phyloP scores from a whole-genome alignment of 2,888 invertebrate genomes.

The Lacanobia oleracea region DNA sequence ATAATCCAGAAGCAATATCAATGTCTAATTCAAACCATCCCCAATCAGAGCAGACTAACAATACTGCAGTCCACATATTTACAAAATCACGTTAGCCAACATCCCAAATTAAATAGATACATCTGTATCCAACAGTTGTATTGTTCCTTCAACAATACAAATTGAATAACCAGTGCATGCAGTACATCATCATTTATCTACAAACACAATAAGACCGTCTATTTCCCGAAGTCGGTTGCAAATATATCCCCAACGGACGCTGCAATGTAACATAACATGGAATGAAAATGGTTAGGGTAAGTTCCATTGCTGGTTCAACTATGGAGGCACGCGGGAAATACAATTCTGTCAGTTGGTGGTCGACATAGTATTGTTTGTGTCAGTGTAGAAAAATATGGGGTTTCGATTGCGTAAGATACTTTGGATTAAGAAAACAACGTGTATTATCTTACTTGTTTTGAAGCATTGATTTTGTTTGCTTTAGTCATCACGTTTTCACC shows the following conservation, averaged over 20 bases:
- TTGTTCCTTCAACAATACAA: constrained; percentile 36
- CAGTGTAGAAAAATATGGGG: neutral
- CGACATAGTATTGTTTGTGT: constrained; percentile 16
- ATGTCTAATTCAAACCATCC: neutral
- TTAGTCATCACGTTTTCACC: no score
- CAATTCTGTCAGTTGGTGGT: constrained; percentile 1
- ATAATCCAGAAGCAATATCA: neutral
- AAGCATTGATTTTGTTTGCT: neutral
- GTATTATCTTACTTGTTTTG: neutral
- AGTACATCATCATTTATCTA: constrained; percentile 51
- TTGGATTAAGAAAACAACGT: neutral
- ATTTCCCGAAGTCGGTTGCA: constrained; percentile 47
- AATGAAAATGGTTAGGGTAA: constrained; percentile 47
- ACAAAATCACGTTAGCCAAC: constrained; percentile 14
- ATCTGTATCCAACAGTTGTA: constrained; percentile 21
- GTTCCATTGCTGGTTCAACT: constrained; percentile 28
- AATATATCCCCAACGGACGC: constrained; percentile 45
- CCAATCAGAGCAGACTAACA: constrained; percentile 12
- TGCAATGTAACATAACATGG: constrained; percentile 32
- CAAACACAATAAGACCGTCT: constrained; percentile 40
- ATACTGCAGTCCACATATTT: constrained; percentile 16
- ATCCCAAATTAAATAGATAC: constrained; percentile 19
- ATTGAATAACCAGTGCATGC: constrained; percentile 47
- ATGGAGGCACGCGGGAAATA: constrained; percentile 27
- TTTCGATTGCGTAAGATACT: neutral